A percentile compares a stretch with the other conserved stretches of the same genome.
Conservation (phyloP, 2,797 vertebrate genomes). For the Cercopithecus neglectus region DNA sequence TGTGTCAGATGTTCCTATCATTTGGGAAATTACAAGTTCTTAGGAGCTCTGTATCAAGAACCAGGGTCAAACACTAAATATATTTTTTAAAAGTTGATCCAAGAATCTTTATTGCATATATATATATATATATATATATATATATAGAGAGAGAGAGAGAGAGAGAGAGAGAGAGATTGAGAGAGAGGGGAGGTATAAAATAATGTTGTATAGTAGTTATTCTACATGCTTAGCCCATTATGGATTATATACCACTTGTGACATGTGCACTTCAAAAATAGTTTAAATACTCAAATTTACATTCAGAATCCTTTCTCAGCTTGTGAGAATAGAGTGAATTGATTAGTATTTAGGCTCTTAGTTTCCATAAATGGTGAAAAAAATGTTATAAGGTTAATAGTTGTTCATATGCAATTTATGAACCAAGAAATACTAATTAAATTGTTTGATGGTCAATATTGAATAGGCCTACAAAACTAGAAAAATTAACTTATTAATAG, state of each 20-base stretch:
- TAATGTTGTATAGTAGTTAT: neutral
- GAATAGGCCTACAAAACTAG: neutral
- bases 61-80: neutral
- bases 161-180: neutral
- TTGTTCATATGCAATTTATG: neutral
- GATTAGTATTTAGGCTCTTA: neutral
- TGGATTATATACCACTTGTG: no score
- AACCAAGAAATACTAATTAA: neutral
- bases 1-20: neutral
- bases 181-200: neutral
- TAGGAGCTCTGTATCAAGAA: neutral
- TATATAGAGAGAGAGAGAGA: neutral
- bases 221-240: no score
- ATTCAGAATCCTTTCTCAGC: neutral
- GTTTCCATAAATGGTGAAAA: neutral
- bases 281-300: no score
- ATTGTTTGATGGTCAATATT: neutral
- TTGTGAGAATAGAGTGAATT: neutral
- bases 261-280: no score
- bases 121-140: no score
- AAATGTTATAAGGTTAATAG: neutral
- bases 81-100: no score
- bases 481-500: neutral
- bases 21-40: neutral
- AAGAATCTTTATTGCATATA: no score